These are phyloP conservation scores for Sesamia inferens DNA, from an alignment of 2,888 invertebrate species.

Conservation along the genomic window DNA sequence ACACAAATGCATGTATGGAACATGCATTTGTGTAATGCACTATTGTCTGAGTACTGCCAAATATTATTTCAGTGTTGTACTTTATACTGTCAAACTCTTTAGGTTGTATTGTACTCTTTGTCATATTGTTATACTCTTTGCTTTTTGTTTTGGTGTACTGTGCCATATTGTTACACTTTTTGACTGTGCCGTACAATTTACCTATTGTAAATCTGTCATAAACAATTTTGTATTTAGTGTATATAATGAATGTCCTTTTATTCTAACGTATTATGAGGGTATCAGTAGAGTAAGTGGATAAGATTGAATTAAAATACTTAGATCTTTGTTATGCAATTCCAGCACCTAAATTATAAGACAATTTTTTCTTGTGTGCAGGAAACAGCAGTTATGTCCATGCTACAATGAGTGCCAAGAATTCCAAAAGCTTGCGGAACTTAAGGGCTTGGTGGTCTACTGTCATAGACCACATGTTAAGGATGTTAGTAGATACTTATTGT, in stretches of 20 bases:
- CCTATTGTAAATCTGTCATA: background rate
- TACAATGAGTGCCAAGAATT: constrained; percentile 36
- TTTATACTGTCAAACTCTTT: too few species aligned
- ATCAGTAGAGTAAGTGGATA: background rate
- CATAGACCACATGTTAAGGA: constrained; percentile 52
- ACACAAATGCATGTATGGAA: too few species aligned
- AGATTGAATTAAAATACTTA: background rate
- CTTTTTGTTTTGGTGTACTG: too few species aligned
- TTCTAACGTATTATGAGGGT: background rate
- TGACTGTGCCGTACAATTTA: background rate
- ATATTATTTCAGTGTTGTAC: background rate
- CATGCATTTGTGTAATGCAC: background rate
- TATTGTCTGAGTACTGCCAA: background rate
- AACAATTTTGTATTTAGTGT: background rate
- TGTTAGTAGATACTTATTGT: constrained; percentile 56
- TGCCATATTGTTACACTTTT: too few species aligned
- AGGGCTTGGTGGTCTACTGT: constrained; percentile 71
- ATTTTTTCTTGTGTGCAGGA: constrained; percentile 25
- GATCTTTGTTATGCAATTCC: background rate
- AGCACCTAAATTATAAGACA: background rate
- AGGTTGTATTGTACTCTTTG: too few species aligned
- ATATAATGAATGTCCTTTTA: too few species aligned
- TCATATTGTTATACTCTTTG: too few species aligned
- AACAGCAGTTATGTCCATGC: constrained; percentile 43
- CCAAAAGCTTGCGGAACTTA: constrained; percentile 68